Base-by-base conservation (phyloP, 2,797 vertebrate genomes). In the Myotis planiceps region DNA sequence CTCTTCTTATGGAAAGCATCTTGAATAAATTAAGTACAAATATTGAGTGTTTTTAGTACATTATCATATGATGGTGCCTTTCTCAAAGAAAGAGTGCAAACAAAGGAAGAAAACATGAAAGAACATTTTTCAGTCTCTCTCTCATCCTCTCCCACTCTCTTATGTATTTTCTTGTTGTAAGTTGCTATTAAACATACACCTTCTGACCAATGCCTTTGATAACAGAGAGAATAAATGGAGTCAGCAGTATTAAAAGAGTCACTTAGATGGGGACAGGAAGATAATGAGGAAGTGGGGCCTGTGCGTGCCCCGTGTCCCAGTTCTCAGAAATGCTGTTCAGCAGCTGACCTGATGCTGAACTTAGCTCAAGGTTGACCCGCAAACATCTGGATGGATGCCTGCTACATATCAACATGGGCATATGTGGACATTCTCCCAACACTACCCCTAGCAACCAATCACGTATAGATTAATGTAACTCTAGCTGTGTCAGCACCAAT, bases 121-220 rank as follows among this genome's bases (percentile, higher is more conserved):
- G 4, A 68, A 42, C 1, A 55, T 45, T 27, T 21, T 39, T 75
- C 9, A 65, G 42, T 42, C n/a, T 72, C 9, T 72, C n/a, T 25
- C 1, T 49, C 3, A 42, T n/a, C 18, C 0, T 42, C 4, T 1
- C 3, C 37, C 5, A 13, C 5, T 34, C 2, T 19, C 6, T 42
- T 71, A 55, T 4, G 9, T 16, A 6, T 53, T 83, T 74, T 47
- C 10, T 6, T 84, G 9, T 25, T 90, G 1, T 82, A 69, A 37
- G 9, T 9, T 49, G 14, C 4, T 75, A 3, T 63, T 63, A 69
- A 72, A 32, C 27, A 42, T 6, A 25, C 0, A 80, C 3, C 7
- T 49, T 5, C 2, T 49, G 3, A 27, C 9, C 1, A 45, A 47
- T 63, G 19, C 0, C 29, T n/a, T 55, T 72, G 51, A 55, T 79